Conservation (phyloP, 2,113 vertebrate species). For the Gavialis gangeticus region DNA sequence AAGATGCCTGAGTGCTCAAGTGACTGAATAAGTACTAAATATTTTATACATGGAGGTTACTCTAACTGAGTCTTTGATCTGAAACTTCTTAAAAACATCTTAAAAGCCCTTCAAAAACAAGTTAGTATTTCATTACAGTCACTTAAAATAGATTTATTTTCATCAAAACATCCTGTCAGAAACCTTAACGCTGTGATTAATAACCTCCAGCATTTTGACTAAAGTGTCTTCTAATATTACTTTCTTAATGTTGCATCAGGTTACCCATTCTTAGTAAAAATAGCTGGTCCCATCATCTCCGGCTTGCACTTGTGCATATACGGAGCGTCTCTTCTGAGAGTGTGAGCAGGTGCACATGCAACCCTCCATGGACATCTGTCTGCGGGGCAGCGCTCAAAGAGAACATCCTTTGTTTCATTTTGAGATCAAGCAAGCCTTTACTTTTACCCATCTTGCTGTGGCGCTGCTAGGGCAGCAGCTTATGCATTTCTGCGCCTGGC, state of each 20-base stretch:
- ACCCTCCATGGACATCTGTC: not conserved
- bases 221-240: constrained; percentile 55
- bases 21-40: constrained; percentile 82
- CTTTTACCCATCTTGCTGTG: not conserved
- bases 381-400: not conserved
- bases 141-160: constrained; percentile 85
- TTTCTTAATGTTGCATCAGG: constrained; percentile 47
- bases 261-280: constrained; percentile 25
- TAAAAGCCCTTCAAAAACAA: constrained; percentile 82
- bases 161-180: constrained; percentile 83
- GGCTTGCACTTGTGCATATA: not conserved
- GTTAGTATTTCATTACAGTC: constrained; percentile 83
- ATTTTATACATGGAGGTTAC: constrained; percentile 81
- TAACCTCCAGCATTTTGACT: constrained; percentile 77
- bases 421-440: not conserved
- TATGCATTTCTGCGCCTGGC: not conserved
- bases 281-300: not conserved
- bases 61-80: constrained; percentile 82
- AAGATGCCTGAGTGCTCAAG: constrained; percentile 77
- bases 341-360: not conserved
- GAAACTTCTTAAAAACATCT: constrained; percentile 79
- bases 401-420: not conserved
- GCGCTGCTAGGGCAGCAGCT: not conserved
- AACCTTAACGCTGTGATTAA: constrained; percentile 74
- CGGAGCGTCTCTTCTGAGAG: not conserved